These are phyloP conservation scores for Galendromus occidentalis DNA, from an alignment of 1,140 invertebrate species.

Conservation along the genomic window DNA sequence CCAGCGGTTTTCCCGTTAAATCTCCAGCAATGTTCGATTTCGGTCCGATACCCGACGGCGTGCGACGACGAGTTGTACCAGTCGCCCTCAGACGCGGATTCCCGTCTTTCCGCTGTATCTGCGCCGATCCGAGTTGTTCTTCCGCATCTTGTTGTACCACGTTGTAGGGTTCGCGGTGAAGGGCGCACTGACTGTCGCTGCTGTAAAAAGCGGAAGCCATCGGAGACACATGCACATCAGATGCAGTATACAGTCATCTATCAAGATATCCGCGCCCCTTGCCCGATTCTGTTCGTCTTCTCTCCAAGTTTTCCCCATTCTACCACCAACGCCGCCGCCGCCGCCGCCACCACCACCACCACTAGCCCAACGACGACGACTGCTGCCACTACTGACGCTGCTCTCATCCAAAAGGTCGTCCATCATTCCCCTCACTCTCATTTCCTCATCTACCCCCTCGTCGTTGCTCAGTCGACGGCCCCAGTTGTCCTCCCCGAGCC, in stretches of 20 bases:
- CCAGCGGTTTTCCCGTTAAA: too few species aligned
- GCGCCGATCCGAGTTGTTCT: too few species aligned
- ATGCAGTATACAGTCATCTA: constrained; percentile 11
- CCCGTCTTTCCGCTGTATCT: too few species aligned
- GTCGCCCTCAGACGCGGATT: too few species aligned
- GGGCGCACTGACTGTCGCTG: not conserved
- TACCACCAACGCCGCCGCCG: not conserved
- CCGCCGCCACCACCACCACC: too few species aligned
- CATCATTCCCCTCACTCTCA: constrained; percentile 11
- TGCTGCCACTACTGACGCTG: not conserved
- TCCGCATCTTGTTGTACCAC: too few species aligned
- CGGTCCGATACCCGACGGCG: too few species aligned
- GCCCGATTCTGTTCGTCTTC: not conserved
- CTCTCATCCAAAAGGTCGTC: constrained; percentile 12
- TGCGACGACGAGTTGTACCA: too few species aligned
- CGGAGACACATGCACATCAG: constrained; percentile 9
- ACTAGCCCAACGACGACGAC: not conserved
- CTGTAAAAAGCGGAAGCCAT: constrained; percentile 9
- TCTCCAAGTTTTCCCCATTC: not conserved
- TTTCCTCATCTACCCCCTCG: constrained; percentile 6
- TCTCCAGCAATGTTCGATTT: too few species aligned
- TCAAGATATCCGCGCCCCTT: constrained; percentile 6
- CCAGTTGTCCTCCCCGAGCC: too few species aligned
- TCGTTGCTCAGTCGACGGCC: too few species aligned
- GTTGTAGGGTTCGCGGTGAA: not conserved